Percentiles rank a stretch among this genome's conserved stretches.
Evolutionary conservation across 2,797 vertebrate genomes (phyloP).

Genomic region (Ceryle rudis): DNA sequence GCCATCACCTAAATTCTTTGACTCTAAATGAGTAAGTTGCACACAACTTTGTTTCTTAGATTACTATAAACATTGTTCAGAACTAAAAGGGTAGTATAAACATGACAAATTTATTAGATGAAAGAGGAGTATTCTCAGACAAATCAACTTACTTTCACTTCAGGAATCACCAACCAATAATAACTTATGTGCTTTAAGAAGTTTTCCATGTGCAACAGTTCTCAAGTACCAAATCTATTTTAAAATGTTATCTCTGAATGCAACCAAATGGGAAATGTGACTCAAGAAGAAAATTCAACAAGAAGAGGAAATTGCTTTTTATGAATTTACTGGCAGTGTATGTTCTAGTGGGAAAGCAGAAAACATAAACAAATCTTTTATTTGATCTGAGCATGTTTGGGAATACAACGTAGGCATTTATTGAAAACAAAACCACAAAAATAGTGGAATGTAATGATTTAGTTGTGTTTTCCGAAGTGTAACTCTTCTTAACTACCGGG

Average conservation of each 20-base stretch:
- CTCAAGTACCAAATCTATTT: background rate
- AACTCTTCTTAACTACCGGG: background rate
- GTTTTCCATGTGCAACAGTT: background rate
- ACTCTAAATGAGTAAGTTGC: background rate
- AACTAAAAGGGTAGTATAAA: background rate
- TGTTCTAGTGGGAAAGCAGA: background rate
- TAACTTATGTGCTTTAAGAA: background rate
- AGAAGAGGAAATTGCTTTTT: background rate
- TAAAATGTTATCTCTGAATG: background rate
- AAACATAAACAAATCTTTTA: background rate
- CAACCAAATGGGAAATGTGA: background rate
- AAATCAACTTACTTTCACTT: background rate
- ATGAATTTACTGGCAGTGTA: background rate
- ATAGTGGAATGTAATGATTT: background rate
- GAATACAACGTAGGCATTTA: background rate
- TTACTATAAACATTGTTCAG: background rate
- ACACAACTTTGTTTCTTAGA: background rate
- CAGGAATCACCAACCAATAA: background rate
- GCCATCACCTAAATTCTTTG: background rate
- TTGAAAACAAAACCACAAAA: background rate
- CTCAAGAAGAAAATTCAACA: background rate
- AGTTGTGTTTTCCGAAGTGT: background rate
- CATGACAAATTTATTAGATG: background rate
- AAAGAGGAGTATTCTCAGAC: background rate
- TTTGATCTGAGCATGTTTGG: background rate